A percentile compares a stretch with the other conserved stretches of the same genome.
phyloP scores from a whole-genome alignment of 2,888 invertebrate species.

The Ariolimax columbianus region DNA sequence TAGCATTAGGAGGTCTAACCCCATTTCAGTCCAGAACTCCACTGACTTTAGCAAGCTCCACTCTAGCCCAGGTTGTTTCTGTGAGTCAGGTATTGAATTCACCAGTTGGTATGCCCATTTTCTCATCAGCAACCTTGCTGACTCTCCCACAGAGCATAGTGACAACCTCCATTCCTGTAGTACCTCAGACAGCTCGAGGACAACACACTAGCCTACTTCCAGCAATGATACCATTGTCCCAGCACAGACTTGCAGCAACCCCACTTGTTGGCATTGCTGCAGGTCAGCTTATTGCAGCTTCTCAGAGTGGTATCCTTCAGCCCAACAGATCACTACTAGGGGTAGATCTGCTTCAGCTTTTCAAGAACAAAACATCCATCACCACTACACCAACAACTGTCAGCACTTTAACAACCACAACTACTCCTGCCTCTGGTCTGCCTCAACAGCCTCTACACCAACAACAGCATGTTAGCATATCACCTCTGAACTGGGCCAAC shows the following conservation, averaged over 20 bases:
- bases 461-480: conserved; percentile 53
- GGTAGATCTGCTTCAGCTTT: conserved; percentile 23
- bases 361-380: conserved; percentile 3
- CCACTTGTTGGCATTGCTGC: conserved; percentile 39
- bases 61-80: not conserved
- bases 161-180: conserved; percentile 45
- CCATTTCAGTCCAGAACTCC: conserved; percentile 26
- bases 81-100: not conserved
- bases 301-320: conserved; percentile 42
- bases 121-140: conserved; percentile 24
- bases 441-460: conserved; percentile 63
- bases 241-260: not conserved
- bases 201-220: conserved; percentile 39
- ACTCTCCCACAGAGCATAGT: conserved; percentile 48
- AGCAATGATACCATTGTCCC: conserved; percentile 44
- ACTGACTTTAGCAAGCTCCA: not conserved
- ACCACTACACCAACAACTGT: conserved; percentile 26
- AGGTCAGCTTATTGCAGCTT: conserved; percentile 34
- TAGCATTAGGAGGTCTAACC: not conserved
- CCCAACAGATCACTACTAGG: not conserved
- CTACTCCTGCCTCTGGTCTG: conserved; percentile 63
- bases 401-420: conserved; percentile 30
- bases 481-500: conserved; percentile 66
- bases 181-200: conserved; percentile 35
- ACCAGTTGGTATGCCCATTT: conserved; percentile 8